These are phyloP conservation scores for Liasis olivaceus DNA, from an alignment of 2,797 vertebrate genomes.

Conservation along the genomic window DNA sequence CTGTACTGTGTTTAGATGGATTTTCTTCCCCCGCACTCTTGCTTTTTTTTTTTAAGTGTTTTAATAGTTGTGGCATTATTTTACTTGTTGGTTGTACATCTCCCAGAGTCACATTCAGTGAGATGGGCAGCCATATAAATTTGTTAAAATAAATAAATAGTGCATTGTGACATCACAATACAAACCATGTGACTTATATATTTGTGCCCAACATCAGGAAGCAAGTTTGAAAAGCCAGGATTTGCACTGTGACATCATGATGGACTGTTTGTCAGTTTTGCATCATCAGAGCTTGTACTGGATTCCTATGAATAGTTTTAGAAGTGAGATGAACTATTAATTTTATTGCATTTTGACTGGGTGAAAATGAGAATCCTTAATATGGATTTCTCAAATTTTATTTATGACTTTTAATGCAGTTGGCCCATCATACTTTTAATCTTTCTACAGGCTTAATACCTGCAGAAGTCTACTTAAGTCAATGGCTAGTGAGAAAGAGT, in stretches of 20 bases:
- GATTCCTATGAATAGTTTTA: neutral
- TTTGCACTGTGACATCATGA: neutral
- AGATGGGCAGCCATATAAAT: neutral
- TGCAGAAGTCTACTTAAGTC: neutral
- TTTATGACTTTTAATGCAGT: too few relatives aligned
- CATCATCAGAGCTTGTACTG: neutral
- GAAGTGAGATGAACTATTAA: neutral
- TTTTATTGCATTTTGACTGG: neutral
- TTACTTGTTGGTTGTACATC: neutral
- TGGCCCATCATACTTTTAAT: too few relatives aligned
- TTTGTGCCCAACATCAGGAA: neutral
- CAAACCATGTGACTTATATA: neutral
- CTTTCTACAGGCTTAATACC: neutral
- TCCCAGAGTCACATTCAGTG: neutral
- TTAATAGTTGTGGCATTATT: neutral
- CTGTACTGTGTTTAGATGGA: too few relatives aligned
- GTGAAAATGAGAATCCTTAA: neutral
- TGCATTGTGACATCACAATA: neutral
- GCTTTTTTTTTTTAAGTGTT: neutral
- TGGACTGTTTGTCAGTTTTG: neutral
- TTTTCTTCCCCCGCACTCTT: neutral
- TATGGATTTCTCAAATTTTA: too few relatives aligned
- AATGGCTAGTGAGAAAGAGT: neutral
- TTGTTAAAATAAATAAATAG: neutral
- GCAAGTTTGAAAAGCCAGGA: neutral